Evolutionary conservation across 2,888 invertebrate genomes (phyloP).

Genomic region (Scelioninae gen. 1): DNA sequence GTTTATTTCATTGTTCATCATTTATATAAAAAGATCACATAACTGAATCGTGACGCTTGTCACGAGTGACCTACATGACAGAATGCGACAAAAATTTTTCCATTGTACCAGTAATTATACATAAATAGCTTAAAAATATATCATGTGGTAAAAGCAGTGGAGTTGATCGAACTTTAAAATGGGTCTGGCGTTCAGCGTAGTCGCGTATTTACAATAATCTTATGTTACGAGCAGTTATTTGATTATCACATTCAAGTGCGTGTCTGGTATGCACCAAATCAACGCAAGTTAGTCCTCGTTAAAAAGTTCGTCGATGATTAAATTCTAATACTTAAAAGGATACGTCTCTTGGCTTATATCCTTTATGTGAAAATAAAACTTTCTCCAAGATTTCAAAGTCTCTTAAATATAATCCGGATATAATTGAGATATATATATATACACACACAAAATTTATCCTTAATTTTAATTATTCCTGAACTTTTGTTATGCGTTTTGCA

Average conservation of each 20-base stretch:
- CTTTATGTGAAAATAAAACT: constrained; percentile 37
- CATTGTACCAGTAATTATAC: constrained; percentile 18
- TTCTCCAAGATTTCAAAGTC: constrained; percentile 1
- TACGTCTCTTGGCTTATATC: constrained; percentile 48
- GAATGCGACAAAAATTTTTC: constrained; percentile 30
- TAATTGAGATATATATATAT: constrained; percentile 40
- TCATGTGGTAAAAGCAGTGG: constrained; percentile 38
- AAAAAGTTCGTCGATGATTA: constrained; percentile 29
- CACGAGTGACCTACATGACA: constrained; percentile 7
- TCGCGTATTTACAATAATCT: constrained; percentile 43
- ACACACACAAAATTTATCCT: constrained; percentile 20
- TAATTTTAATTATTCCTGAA: constrained; percentile 76
- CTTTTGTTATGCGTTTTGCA: constrained; percentile 93
- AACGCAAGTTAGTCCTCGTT: constrained; percentile 30
- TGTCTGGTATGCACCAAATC: constrained; percentile 30
- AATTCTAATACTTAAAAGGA: constrained; percentile 29
- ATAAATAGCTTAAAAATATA: constrained; percentile 42
- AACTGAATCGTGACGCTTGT: background rate
- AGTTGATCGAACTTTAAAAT: constrained; percentile 58
- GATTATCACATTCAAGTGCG: constrained; percentile 59
- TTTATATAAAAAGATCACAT: constrained; percentile 38
- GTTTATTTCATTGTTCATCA: constrained; percentile 30
- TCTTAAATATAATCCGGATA: constrained; percentile 18
- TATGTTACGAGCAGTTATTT: constrained; percentile 38
- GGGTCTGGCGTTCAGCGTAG: constrained; percentile 17